Evolutionary conservation across 2,113 vertebrate genomes (phyloP).

Genomic region (Anas platyrhynchos): DNA sequence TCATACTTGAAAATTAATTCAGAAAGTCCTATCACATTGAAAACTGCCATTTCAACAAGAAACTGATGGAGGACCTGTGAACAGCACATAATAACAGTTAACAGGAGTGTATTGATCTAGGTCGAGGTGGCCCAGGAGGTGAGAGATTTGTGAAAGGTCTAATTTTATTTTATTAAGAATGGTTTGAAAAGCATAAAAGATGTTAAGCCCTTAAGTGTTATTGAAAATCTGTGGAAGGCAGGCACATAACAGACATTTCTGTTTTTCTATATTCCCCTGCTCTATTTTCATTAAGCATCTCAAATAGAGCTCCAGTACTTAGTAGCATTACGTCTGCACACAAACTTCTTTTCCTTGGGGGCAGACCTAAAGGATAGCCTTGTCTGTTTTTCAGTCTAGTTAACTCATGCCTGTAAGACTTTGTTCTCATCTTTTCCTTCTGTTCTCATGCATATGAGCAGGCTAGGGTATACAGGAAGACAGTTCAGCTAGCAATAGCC

Average conservation of each 20-base stretch:
- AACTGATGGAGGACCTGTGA: slow-evolving; percentile 18
- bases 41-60: slow-evolving; percentile 39
- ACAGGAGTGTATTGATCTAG: slow-evolving; percentile 34
- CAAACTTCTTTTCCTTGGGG: neutral
- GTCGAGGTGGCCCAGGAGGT: slow-evolving; percentile 5
- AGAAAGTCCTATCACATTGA: neutral
- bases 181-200: slow-evolving; percentile 36
- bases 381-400: neutral
- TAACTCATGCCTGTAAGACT: neutral
- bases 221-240: slow-evolving; percentile 31
- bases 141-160: slow-evolving; percentile 41
- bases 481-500: neutral
- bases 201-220: slow-evolving; percentile 21
- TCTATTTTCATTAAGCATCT: neutral
- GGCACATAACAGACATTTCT: neutral
- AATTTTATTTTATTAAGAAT: slow-evolving; percentile 31
- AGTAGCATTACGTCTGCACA: neutral
- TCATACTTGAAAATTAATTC: slow-evolving; percentile 48
- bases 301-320: neutral
- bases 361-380: neutral
- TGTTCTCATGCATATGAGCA: neutral
- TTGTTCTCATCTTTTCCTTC: neutral
- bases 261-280: neutral
- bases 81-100: slow-evolving; percentile 27
- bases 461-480: neutral